Evolutionary conservation across 2,113 vertebrate species (phyloP).

Genomic region (Corythornis madagascariensis): DNA sequence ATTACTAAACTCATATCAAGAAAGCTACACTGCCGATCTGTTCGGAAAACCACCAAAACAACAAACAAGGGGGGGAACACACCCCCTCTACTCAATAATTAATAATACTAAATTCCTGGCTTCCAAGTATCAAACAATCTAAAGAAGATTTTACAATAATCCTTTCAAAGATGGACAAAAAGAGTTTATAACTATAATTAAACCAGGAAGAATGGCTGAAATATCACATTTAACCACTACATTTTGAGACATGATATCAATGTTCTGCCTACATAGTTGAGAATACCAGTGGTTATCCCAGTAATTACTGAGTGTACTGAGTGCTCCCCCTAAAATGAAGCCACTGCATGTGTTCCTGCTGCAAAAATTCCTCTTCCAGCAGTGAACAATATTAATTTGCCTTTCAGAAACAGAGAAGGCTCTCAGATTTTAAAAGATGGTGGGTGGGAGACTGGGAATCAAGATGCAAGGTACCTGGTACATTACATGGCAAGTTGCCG

Average conservation of each 20-base stretch:
- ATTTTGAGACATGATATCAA: neutral
- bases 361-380: neutral
- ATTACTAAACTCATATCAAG: neutral
- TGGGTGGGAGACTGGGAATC: neutral
- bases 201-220: neutral
- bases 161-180: neutral
- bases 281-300: neutral
- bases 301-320: neutral
- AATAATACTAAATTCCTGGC: neutral
- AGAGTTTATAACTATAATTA: neutral
- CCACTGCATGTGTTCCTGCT: neutral
- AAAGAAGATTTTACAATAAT: neutral
- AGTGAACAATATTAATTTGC: neutral
- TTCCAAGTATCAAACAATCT: neutral
- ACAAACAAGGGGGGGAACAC: neutral
- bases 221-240: neutral
- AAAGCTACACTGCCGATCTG: neutral
- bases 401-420: neutral
- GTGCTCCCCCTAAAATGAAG: neutral
- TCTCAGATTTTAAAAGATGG: neutral
- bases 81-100: neutral
- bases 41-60: neutral
- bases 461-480: fast-evolving
- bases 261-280: fast-evolving
- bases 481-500: neutral